These are phyloP conservation scores for Neelides folsomi DNA, from an alignment of 2,888 invertebrate species.

Conservation along the genomic window DNA sequence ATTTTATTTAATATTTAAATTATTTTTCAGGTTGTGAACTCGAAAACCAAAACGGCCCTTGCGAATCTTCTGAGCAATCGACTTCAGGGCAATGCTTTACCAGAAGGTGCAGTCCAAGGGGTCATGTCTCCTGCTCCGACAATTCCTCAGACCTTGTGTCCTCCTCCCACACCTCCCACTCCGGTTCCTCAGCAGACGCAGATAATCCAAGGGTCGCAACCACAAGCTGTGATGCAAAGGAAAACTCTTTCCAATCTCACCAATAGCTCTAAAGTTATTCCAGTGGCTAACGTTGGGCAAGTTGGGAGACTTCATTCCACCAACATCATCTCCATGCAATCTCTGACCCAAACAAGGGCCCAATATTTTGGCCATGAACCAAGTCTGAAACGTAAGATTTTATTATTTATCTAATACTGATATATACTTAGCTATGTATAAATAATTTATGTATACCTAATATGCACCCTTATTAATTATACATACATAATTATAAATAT, in stretches of 20 bases:
- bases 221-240: slow-evolving; percentile 35
- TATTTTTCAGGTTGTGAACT: slow-evolving; percentile 49
- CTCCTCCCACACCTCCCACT: slow-evolving; percentile 22
- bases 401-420: background rate
- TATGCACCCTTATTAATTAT: background rate
- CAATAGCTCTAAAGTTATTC: slow-evolving; percentile 36
- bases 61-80: slow-evolving; percentile 86
- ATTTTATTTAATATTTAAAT: slow-evolving; percentile 2
- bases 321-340: slow-evolving; percentile 30
- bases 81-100: slow-evolving; percentile 41
- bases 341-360: slow-evolving; percentile 37
- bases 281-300: slow-evolving; percentile 16
- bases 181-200: background rate
- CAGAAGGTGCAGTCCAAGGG: slow-evolving; percentile 21
- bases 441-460: background rate
- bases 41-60: slow-evolving; percentile 85
- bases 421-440: background rate
- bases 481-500: background rate
- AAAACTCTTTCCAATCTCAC: slow-evolving; percentile 46
- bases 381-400: slow-evolving; percentile 53
- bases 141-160: slow-evolving; percentile 41
- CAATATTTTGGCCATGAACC: slow-evolving; percentile 90
- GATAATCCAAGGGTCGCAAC: slow-evolving; percentile 16
- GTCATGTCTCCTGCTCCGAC: slow-evolving; percentile 34
- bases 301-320: slow-evolving; percentile 16